Conservation (phyloP, 2,888 invertebrate species). For the Cetonia aurata region DNA sequence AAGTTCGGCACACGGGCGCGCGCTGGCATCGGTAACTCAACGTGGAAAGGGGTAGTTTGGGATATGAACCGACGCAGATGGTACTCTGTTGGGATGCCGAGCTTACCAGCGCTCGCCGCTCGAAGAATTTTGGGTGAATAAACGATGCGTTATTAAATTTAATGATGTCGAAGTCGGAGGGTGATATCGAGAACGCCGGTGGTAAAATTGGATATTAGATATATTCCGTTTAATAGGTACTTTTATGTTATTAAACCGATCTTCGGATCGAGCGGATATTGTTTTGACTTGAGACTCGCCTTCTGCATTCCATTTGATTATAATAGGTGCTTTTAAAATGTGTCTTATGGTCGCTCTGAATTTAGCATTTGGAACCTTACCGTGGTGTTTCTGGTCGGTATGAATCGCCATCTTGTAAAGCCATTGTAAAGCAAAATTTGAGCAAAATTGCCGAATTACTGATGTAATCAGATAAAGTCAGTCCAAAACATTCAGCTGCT, state of each 20-base stretch:
- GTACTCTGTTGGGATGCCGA: slow-evolving; percentile 28
- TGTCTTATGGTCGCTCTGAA: too few relatives aligned
- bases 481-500: too few relatives aligned
- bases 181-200: slow-evolving; percentile 2
- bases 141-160: slow-evolving; percentile 40
- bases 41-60: slow-evolving; percentile 18
- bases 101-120: slow-evolving; percentile 12
- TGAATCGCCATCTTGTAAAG: too few relatives aligned
- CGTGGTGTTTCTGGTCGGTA: too few relatives aligned
- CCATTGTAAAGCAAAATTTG: too few relatives aligned
- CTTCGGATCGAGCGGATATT: background rate
- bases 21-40: slow-evolving; percentile 29
- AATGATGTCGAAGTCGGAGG: slow-evolving; percentile 33
- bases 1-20: slow-evolving; percentile 28
- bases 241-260: slow-evolving; percentile 17
- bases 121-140: slow-evolving; percentile 32
- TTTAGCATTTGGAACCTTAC: too few relatives aligned
- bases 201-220: slow-evolving; percentile 31
- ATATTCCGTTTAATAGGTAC: slow-evolving; percentile 26
- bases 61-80: slow-evolving; percentile 37
- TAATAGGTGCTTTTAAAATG: too few relatives aligned
- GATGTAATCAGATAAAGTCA: too few relatives aligned
- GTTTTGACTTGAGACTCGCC: too few relatives aligned
- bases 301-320: too few relatives aligned
- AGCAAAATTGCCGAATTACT: too few relatives aligned